These are phyloP conservation scores for Lucilia sericata DNA, from an alignment of 1,140 invertebrate genomes.

Conservation along the genomic window DNA sequence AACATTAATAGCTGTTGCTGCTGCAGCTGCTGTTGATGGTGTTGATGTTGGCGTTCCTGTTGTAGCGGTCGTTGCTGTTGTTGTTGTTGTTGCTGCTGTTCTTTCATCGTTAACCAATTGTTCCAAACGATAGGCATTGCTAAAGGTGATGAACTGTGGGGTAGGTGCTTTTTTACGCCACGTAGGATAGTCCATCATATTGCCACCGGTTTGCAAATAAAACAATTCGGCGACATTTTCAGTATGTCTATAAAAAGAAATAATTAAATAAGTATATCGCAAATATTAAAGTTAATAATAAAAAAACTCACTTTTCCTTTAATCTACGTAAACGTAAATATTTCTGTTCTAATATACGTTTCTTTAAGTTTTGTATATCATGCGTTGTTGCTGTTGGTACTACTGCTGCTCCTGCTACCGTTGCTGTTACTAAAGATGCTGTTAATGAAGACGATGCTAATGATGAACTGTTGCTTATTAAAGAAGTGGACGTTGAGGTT, in stretches of 20 bases:
- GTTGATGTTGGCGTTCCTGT: neutral
- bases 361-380: slow-evolving; percentile 64
- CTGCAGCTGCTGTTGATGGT: neutral
- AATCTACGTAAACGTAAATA: slow-evolving; percentile 64
- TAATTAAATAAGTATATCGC: neutral
- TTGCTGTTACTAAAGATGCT: slow-evolving; percentile 50
- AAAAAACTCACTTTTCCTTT: slow-evolving; percentile 62
- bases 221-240: slow-evolving; percentile 87
- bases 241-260: slow-evolving; percentile 71
- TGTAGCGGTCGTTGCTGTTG: neutral
- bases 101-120: slow-evolving; percentile 70
- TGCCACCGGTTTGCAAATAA: slow-evolving; percentile 86
- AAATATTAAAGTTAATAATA: neutral
- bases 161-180: slow-evolving; percentile 84
- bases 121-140: slow-evolving; percentile 81
- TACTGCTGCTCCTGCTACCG: slow-evolving; percentile 48
- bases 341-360: slow-evolving; percentile 65
- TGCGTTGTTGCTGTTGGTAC: slow-evolving; percentile 48
- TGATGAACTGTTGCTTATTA: slow-evolving; percentile 47
- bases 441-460: slow-evolving; percentile 37
- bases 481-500: slow-evolving; percentile 23
- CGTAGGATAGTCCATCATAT: slow-evolving; percentile 85
- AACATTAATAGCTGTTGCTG: slow-evolving; percentile 2
- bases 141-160: slow-evolving; percentile 79
- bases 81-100: slow-evolving; percentile 52